These are phyloP conservation scores for Ceyx cyanopectus DNA, from an alignment of 2,113 vertebrate species.

Conservation along the genomic window DNA sequence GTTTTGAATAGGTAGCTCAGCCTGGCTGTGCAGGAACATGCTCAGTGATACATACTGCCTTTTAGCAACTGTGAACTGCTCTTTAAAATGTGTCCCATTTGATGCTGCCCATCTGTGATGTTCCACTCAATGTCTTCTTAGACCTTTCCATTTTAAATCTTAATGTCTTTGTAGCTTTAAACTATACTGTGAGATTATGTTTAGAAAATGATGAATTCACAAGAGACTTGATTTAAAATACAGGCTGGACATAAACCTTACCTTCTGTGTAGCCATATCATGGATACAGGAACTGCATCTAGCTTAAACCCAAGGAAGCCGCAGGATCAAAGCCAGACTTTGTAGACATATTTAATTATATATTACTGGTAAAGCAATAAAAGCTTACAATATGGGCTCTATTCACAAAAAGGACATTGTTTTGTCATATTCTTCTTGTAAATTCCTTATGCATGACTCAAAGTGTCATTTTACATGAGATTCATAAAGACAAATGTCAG, in stretches of 20 bases:
- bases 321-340: conserved; percentile 71
- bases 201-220: conserved; percentile 21
- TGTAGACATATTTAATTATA: conserved; percentile 75
- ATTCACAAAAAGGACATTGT: conserved; percentile 74
- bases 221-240: conserved; percentile 26
- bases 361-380: conserved; percentile 75
- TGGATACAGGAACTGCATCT: conserved; percentile 57
- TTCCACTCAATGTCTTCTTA: background rate
- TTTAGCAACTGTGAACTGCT: background rate
- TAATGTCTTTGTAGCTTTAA: conserved; percentile 16
- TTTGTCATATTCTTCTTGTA: conserved; percentile 76
- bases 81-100: background rate
- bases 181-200: background rate
- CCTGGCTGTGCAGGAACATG: background rate
- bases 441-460: conserved; percentile 74
- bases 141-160: conserved; percentile 13
- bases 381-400: conserved; percentile 61
- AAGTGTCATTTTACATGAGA: conserved; percentile 74
- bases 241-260: conserved; percentile 22
- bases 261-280: background rate
- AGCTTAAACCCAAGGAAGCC: conserved; percentile 39
- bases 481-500: conserved; percentile 74
- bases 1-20: background rate
- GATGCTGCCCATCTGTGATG: background rate
- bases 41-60: rapidly evolving